Conservation (phyloP, 2,888 invertebrate genomes). For the Pyrrhosoma nymphula region DNA sequence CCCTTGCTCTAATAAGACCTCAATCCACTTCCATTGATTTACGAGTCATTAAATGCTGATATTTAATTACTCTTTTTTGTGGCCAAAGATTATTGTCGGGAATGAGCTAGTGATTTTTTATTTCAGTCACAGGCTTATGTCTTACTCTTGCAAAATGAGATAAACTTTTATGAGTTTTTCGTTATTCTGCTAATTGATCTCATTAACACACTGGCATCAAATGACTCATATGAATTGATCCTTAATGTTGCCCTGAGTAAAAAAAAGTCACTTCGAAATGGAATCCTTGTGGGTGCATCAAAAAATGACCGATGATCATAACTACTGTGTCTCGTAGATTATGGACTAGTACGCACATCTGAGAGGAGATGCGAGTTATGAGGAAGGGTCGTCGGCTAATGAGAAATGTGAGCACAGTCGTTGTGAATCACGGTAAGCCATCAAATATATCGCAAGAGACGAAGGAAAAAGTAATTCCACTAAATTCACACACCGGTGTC, state of each 20-base stretch:
- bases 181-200: background rate
- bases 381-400: background rate
- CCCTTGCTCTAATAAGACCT: background rate
- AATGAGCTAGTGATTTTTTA: background rate
- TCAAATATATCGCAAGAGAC: background rate
- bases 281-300: background rate
- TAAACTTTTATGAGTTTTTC: background rate
- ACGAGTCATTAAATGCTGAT: background rate
- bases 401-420: background rate
- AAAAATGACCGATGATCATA: background rate
- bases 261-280: background rate
- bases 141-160: background rate
- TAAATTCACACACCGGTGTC: conserved; percentile 2
- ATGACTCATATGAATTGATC: background rate
- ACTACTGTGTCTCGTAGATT: background rate
- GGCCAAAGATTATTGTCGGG: background rate
- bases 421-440: background rate
- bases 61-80: background rate
- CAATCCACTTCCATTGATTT: background rate
- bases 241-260: background rate
- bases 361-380: background rate
- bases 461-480: background rate
- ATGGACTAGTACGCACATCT: background rate
- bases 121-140: background rate
- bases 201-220: background rate